phyloP scores from a whole-genome alignment of 2,113 vertebrate species.

The Loxodonta africana region DNA sequence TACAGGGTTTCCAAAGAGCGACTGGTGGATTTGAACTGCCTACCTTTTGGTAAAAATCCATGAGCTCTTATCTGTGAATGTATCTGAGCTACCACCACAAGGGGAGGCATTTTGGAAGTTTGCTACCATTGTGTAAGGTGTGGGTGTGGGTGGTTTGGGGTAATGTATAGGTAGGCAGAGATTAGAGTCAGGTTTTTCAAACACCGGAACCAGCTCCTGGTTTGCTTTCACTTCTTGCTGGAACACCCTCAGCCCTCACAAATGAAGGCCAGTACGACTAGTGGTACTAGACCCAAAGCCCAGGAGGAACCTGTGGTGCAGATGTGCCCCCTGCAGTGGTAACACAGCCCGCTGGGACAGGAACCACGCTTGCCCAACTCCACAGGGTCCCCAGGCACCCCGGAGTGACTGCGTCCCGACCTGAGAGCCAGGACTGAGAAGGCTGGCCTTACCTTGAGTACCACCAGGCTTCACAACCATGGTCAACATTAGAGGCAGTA shows the following conservation, averaged over 20 bases:
- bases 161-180: not conserved
- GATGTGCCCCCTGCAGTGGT: too few relatives aligned
- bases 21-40: too few relatives aligned
- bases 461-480: not conserved
- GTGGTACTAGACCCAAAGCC: too few relatives aligned
- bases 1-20: too few relatives aligned
- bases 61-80: not conserved
- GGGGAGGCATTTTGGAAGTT: not conserved
- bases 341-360: not conserved
- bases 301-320: not conserved
- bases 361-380: accelerated
- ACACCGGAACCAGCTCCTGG: not conserved
- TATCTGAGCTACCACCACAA: not conserved
- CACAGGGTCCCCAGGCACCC: not conserved
- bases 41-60: too few relatives aligned
- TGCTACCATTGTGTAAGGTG: not conserved
- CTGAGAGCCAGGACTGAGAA: not conserved
- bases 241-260: not conserved
- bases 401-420: not conserved
- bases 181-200: not conserved
- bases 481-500: accelerated
- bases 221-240: not conserved
- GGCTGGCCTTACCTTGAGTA: accelerated
- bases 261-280: not conserved
- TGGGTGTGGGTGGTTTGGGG: not conserved